Base-by-base conservation (phyloP, 2,113 vertebrate species). In the Thamnophis sirtalis region DNA sequence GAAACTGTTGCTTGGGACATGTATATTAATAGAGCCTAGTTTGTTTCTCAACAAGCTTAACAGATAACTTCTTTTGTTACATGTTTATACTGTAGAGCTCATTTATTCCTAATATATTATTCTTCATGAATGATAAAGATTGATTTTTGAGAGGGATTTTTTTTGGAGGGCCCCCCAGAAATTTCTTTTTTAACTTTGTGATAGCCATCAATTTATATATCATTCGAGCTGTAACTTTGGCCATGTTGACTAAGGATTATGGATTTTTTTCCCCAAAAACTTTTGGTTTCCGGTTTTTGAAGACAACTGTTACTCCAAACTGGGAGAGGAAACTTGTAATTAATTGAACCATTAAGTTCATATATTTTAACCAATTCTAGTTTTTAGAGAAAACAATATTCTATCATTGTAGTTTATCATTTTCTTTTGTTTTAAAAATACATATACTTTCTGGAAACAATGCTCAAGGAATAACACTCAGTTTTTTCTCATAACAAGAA, bases 381-480 rank as follows among this genome's bases (percentile, higher is more conserved):
- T 51, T 87, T 43, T 33, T 51, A 87, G 50, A 21, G 26, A 53
- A 63, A 91, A 13, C 80, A 86, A 11, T 60, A 48, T 21, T 91
- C 51, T 84, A 43, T 49, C 43, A 43, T 43, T 43, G 10, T 91
- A 49, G 58, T 11, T 87, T 73, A 55, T 28, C 43, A 73, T 17
- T 26, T 38, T 60, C 5, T 63, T 88, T 56, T 55, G 86, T 28
- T 28, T 50, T 38, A 17, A n/a, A 88, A 88, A 90, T 21, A 63
- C 91, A 73, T 91, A 6, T 21, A 48, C 7, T 38, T 22, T 90
- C 3, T 90, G 28, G 22, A 56, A 91, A 94, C 90, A 88, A 53
- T 93, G 95, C 91, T 73, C 89, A 90, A 87, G 84, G 60, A 92
- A 51, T 86, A 91, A 28, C 60, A 9, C 51, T 85, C 84, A 92